Base-by-base conservation (phyloP, 2,888 invertebrate genomes). In the Apotomis turbidana region DNA sequence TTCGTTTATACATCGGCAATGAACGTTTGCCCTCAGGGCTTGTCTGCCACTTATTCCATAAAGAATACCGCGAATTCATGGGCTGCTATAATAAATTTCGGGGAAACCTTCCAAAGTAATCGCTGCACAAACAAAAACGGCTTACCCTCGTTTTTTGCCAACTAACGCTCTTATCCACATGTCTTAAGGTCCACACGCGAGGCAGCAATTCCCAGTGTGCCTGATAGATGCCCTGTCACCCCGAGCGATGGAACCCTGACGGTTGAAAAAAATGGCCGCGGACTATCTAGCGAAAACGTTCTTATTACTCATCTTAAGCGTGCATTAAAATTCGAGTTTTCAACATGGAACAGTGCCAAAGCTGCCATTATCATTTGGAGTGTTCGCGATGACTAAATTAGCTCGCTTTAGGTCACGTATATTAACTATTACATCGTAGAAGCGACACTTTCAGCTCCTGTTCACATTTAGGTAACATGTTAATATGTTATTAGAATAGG, bases 261-360 rank as follows among this genome's bases (percentile, higher is more conserved):
- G 76, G 70, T 74, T 69, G 73, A 49, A 49, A 49, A 49, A 49
- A 49, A 49, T 49, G 49, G 49, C 49, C 49, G 49, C 49, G 8
- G 49, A 49, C 49, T 49, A 49, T 49, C 49, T 49, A 49, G 10
- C 49, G 49, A 10, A 78, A 82, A 82, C 80, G 79, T 79, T 79
- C 78, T 80, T 83, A 84, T 86, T 85, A 83, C 81, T 85, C 84
- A 86, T 84, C 77, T 81, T 78, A 79, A 75, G 75, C 76, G 81
- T 77, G 79, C 83, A 85, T 82, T 80, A 79, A 79, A 80, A 62
- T 78, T 76, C 78, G 78, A 80, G 79, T 78, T 76, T 81, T 78
- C 80, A 81, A 80, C 78, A 77, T 80, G 84, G 87, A 85, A 75
- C 76, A 69, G 68, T 85, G 90, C 89, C 87, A 90, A 85, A 78